Conservation (phyloP, 2,888 invertebrate species). For the Drosophila mayaguana region DNA sequence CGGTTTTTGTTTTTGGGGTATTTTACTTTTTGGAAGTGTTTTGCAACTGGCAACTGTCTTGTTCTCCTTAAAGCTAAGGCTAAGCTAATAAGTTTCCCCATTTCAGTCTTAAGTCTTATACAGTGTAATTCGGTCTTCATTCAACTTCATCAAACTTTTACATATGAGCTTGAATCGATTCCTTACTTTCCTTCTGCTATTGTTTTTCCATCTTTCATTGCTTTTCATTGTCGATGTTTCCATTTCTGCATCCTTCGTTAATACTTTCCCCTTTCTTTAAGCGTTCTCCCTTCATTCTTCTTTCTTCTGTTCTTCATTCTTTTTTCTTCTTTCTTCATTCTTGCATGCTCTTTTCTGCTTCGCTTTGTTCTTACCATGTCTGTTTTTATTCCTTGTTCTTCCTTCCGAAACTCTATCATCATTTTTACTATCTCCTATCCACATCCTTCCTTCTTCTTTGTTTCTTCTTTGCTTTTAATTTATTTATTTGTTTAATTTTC, state of each 20-base stretch:
- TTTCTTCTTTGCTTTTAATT: neutral
- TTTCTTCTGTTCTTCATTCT: no score
- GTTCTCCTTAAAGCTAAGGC: neutral
- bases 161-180: no score
- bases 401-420: no score
- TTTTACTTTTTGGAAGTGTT: neutral
- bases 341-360: no score
- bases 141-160: no score
- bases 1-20: neutral
- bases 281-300: no score
- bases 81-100: neutral
- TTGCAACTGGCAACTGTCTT: neutral
- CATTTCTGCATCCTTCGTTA: neutral
- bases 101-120: neutral
- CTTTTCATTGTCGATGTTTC: neutral
- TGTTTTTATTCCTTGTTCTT: no score
- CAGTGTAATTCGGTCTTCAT: neutral
- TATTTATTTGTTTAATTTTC: neutral
- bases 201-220: neutral
- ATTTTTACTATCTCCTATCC: no score
- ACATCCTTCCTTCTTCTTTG: neutral
- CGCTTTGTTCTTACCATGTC: no score
- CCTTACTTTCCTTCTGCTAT: no score
- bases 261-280: no score
- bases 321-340: no score